phyloP scores from a whole-genome alignment of 2,888 invertebrate species.

The Standfussiana lucernea region DNA sequence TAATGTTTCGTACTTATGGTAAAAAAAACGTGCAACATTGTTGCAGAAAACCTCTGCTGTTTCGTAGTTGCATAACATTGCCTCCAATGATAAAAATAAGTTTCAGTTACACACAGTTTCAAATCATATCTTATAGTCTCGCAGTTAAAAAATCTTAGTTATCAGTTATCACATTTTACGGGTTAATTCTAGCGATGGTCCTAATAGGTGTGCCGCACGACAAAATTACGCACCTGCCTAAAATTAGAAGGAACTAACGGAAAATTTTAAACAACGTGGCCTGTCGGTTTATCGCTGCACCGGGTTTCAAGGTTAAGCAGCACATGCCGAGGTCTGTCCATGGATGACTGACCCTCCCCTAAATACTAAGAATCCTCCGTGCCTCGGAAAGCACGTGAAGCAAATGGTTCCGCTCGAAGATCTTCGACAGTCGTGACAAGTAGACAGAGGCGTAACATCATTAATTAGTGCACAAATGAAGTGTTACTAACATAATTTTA shows the following conservation, averaged over 20 bases:
- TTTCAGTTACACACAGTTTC: neutral
- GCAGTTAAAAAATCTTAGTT: conserved; percentile 2
- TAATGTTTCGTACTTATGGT: neutral
- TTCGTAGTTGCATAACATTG: neutral
- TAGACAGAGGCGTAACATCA: neutral
- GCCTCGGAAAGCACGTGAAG: neutral
- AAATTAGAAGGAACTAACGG: conserved; percentile 28
- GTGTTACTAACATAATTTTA: too few species aligned
- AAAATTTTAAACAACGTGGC: conserved; percentile 31
- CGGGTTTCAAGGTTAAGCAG: neutral
- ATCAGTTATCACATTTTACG: conserved; percentile 11
- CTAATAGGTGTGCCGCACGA: conserved; percentile 40
- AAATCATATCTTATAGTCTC: neutral
- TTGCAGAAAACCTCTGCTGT: neutral
- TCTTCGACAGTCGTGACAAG: neutral
- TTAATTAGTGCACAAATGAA: too few species aligned
- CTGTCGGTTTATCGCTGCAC: neutral
- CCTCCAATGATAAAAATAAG: neutral
- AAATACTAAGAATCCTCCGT: neutral
- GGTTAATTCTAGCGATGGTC: conserved; percentile 30
- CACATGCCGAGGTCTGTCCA: neutral
- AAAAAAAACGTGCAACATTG: neutral
- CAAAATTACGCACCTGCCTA: neutral
- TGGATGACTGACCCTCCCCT: neutral
- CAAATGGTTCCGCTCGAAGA: neutral